Conservation (phyloP, 2,797 vertebrate species). For the Etheostoma perlongum region DNA sequence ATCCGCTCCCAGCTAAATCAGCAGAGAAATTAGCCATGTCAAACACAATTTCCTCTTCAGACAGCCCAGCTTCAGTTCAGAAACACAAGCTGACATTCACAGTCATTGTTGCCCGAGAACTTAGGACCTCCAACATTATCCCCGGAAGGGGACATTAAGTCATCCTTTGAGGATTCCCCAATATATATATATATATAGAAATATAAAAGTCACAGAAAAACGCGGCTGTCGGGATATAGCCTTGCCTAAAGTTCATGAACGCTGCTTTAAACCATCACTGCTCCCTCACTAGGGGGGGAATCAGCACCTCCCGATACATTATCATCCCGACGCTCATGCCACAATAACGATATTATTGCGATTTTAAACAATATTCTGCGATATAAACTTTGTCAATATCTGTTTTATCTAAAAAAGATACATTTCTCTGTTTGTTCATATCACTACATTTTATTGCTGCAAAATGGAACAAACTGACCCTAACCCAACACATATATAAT, state of each 20-base stretch:
- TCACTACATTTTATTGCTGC: too few species aligned
- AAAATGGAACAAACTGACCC: too few species aligned
- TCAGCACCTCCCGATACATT: too few species aligned
- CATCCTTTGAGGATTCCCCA: not conserved
- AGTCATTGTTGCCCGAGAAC: slow-evolving; percentile 16
- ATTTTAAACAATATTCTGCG: too few species aligned
- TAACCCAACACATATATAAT: too few species aligned
- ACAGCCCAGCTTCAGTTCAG: slow-evolving; percentile 12
- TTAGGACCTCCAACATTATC: slow-evolving; percentile 4
- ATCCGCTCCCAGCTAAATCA: slow-evolving; percentile 47
- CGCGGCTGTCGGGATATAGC: not conserved
- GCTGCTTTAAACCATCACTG: slow-evolving; percentile 10
- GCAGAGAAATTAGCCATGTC: slow-evolving; percentile 51
- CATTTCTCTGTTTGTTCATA: too few species aligned
- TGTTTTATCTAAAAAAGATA: too few species aligned
- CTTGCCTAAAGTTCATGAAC: not conserved
- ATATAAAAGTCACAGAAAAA: not conserved
- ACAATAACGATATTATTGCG: too few species aligned
- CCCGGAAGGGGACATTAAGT: slow-evolving; percentile 7
- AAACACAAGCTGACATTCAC: slow-evolving; percentile 41
- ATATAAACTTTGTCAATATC: too few species aligned
- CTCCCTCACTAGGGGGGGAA: slow-evolving; percentile 7
- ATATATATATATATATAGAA: too few species aligned
- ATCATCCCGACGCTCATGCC: too few species aligned
- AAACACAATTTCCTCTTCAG: slow-evolving; percentile 44